Percentiles rank a stretch among this genome's conserved stretches.
phyloP scores from a whole-genome alignment of 2,113 vertebrate species.

The Chlorodrepanis virens region DNA sequence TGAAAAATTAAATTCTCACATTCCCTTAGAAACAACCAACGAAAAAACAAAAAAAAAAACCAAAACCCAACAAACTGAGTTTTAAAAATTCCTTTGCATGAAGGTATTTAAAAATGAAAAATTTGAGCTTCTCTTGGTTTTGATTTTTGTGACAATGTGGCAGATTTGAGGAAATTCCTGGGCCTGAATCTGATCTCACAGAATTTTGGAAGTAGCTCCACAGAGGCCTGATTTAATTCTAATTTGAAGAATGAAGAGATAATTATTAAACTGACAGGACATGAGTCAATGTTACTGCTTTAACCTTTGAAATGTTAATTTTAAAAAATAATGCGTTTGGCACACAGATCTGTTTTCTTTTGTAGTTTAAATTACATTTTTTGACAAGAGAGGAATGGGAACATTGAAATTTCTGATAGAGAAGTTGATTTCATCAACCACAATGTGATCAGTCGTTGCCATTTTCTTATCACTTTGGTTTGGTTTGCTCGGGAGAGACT shows the following conservation, averaged over 20 bases:
- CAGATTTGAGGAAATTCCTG: not conserved
- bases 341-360: not conserved
- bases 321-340: not conserved
- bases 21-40: not conserved
- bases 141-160: not conserved
- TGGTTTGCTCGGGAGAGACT: not conserved
- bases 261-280: not conserved
- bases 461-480: not conserved
- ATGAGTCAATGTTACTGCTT: not conserved
- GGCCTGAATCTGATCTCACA: not conserved
- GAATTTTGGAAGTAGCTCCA: not conserved
- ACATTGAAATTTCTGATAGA: not conserved
- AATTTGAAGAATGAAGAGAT: not conserved
- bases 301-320: not conserved
- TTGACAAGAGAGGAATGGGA: not conserved
- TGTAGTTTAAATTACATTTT: not conserved
- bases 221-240: not conserved
- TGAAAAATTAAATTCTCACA: not conserved
- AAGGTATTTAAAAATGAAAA: not conserved
- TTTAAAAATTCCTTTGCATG: not conserved
- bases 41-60: too few species aligned
- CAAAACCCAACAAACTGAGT: accelerated
- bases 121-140: not conserved
- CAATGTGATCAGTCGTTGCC: not conserved
- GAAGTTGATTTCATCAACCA: not conserved